Conservation (phyloP, 2,113 vertebrate species). For the Hydrochoerus hydrochaeris region DNA sequence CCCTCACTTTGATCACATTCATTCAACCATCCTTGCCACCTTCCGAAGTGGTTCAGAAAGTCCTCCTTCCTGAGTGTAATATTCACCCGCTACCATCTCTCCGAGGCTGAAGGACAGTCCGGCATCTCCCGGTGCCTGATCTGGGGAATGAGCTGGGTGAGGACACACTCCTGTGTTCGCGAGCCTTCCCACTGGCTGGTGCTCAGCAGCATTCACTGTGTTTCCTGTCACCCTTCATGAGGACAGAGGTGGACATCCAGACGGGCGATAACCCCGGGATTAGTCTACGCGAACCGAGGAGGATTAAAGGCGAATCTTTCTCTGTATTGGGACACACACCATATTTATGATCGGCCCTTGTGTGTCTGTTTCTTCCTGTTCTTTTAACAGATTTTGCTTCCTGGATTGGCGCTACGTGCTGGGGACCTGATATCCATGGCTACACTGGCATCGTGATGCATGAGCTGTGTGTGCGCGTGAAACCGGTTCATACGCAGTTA, state of each 20-base stretch:
- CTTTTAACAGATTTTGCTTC: neutral
- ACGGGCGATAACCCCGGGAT: accelerated
- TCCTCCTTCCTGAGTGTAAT: neutral
- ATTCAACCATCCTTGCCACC: neutral
- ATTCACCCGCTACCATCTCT: neutral
- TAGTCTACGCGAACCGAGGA: neutral
- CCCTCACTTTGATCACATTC: neutral
- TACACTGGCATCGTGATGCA: neutral
- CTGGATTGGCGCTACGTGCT: accelerated
- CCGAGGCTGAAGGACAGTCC: neutral
- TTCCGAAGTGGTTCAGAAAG: neutral
- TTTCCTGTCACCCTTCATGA: neutral
- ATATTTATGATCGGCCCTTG: neutral
- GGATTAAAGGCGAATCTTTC: neutral
- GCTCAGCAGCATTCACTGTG: neutral
- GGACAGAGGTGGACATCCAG: neutral
- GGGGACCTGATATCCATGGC: accelerated
- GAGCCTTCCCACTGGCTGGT: neutral
- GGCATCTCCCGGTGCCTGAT: neutral
- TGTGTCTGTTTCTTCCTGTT: neutral
- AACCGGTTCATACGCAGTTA: accelerated
- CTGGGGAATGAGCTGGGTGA: neutral
- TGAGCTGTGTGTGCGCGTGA: accelerated
- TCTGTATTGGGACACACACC: neutral
- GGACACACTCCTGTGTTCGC: neutral